Conservation (phyloP, 2,888 invertebrate genomes). For the Euphydryas editha region DNA sequence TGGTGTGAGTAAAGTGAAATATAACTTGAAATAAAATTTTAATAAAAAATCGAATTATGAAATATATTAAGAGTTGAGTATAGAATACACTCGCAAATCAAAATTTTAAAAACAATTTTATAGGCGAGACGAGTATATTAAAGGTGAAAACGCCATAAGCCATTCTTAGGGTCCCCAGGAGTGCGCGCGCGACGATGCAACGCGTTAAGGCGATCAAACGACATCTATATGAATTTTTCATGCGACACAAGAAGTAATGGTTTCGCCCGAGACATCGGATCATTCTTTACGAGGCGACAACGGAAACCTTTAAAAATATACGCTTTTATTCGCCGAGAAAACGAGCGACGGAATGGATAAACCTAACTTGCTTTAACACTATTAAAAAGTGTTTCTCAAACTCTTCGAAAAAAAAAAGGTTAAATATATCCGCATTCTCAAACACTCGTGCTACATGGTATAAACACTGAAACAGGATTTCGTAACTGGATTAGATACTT, state of each 20-base stretch:
- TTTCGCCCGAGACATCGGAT: constrained; percentile 74
- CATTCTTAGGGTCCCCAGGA: constrained; percentile 59
- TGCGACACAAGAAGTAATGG: constrained; percentile 77
- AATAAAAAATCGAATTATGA: neutral
- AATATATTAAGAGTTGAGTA: neutral
- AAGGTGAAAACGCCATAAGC: constrained; percentile 53
- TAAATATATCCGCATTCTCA: constrained; percentile 21
- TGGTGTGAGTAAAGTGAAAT: too few species aligned
- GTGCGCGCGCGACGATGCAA: constrained; percentile 62
- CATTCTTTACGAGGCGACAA: constrained; percentile 82
- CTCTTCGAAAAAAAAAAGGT: constrained; percentile 26
- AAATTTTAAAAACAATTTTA: constrained; percentile 17
- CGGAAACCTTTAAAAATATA: constrained; percentile 74
- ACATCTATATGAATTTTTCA: constrained; percentile 79
- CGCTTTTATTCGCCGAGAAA: constrained; percentile 52
- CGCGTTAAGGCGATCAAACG: constrained; percentile 74
- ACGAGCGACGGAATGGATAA: constrained; percentile 3
- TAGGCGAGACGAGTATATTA: constrained; percentile 25
- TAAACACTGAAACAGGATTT: constrained; percentile 48
- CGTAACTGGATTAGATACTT: constrained; percentile 45
- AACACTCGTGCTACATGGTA: neutral
- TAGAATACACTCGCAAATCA: neutral
- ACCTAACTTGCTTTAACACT: constrained; percentile 9
- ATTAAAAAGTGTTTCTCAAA: constrained; percentile 8
- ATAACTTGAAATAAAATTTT: neutral